Conservation (phyloP, 2,888 invertebrate genomes). For the Pegoplata infirma region DNA sequence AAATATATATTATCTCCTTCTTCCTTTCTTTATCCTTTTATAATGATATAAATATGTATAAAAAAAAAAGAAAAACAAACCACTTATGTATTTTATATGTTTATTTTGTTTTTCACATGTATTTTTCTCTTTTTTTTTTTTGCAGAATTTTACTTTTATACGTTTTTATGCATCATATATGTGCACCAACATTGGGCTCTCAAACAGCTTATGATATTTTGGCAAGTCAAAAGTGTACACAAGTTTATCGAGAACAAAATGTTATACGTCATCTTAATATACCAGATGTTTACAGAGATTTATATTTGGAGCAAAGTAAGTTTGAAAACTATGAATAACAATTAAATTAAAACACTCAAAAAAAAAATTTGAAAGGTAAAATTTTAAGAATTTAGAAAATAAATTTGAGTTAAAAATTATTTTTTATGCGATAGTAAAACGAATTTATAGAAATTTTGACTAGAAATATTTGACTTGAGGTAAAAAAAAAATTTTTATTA, state of each 20-base stretch:
- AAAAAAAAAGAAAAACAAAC: no score
- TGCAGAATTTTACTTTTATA: slow-evolving; percentile 71
- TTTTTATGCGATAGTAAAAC: no score
- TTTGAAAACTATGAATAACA: background rate
- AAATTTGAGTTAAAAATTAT: no score
- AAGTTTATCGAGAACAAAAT: slow-evolving; percentile 72
- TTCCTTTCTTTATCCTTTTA: no score
- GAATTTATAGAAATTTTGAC: no score
- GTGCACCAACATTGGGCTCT: slow-evolving; percentile 67
- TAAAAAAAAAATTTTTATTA: no score
- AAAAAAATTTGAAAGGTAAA: no score
- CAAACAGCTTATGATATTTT: slow-evolving; percentile 67
- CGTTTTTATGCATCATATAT: slow-evolving; percentile 72
- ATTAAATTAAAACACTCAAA: no score
- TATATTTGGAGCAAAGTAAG: slow-evolving; percentile 75
- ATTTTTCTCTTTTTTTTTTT: slow-evolving; percentile 8
- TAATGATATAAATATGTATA: no score
- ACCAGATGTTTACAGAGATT: slow-evolving; percentile 71
- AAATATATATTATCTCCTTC: no score
- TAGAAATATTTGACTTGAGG: no score
- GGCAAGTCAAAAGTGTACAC: slow-evolving; percentile 68
- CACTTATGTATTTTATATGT: background rate
- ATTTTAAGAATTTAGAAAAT: no score
- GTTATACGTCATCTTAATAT: slow-evolving; percentile 70
- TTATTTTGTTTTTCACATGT: background rate